These are phyloP conservation scores for Leptothorax acervorum DNA, from an alignment of 2,888 invertebrate genomes.

Conservation along the genomic window DNA sequence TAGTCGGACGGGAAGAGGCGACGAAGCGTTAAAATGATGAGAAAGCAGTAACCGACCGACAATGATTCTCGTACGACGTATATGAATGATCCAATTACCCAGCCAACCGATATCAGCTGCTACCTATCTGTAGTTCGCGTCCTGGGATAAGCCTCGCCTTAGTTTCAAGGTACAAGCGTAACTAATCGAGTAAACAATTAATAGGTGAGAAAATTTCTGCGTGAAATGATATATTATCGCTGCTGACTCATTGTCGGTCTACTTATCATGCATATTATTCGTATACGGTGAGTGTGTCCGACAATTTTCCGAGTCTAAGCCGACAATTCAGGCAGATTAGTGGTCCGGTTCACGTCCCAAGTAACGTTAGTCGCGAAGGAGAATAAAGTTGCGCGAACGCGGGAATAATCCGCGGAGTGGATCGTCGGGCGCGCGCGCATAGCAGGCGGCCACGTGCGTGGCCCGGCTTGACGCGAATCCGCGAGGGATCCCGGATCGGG, in stretches of 20 bases:
- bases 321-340: background rate
- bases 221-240: background rate
- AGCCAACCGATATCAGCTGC: background rate
- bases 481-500: constrained; percentile 17
- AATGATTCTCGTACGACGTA: constrained; percentile 31
- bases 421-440: constrained; percentile 22
- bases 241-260: too few relatives aligned
- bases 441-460: constrained; percentile 30
- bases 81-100: constrained; percentile 47
- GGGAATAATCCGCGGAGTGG: constrained; percentile 20
- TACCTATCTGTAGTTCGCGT: constrained; percentile 34
- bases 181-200: background rate
- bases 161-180: too few relatives aligned
- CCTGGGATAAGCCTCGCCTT: background rate
- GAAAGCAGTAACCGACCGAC: constrained; percentile 39
- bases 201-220: background rate
- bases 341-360: background rate
- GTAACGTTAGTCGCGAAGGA: background rate
- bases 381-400: constrained; percentile 14
- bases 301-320: background rate
- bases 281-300: background rate
- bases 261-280: background rate
- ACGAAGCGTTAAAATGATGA: constrained; percentile 50
- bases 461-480: constrained; percentile 22
- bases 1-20: constrained; percentile 33